A percentile compares a stretch with the other conserved stretches of the same genome.
These are phyloP conservation scores for Craterocephalus amniculus DNA, from an alignment of 2,797 vertebrate species.

Conservation along the genomic window DNA sequence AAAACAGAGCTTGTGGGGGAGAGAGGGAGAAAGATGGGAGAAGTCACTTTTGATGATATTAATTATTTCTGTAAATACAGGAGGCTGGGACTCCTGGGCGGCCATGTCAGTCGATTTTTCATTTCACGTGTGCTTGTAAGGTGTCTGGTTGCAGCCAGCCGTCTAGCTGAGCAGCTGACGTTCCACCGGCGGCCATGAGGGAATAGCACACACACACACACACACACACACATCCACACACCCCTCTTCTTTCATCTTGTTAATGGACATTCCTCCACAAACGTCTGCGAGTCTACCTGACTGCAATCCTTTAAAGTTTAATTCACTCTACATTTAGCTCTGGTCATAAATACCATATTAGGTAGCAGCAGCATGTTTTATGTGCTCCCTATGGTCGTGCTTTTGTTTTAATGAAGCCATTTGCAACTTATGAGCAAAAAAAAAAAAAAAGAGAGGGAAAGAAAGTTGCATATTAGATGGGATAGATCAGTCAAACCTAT, in stretches of 20 bases:
- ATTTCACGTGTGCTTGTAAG: slow-evolving; percentile 74
- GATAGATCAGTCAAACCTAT: slow-evolving; percentile 95
- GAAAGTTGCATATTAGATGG: slow-evolving; percentile 89
- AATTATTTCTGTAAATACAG: slow-evolving; percentile 75
- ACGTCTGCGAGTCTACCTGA: slow-evolving; percentile 95
- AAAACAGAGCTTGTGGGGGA: slow-evolving; percentile 3
- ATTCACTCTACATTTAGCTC: slow-evolving; percentile 98
- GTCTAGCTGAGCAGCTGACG: slow-evolving; percentile 73
- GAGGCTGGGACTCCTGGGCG: slow-evolving; percentile 53
- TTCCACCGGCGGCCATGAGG: slow-evolving; percentile 78
- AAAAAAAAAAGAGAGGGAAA: slow-evolving; percentile 77
- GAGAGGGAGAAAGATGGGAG: slow-evolving; percentile 8
- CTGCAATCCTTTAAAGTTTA: slow-evolving; percentile 98
- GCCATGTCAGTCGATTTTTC: slow-evolving; percentile 71
- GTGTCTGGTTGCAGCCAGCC: slow-evolving; percentile 79
- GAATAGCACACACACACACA: slow-evolving; percentile 66
- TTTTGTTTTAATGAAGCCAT: slow-evolving; percentile 99
- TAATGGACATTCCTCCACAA: slow-evolving; percentile 93
- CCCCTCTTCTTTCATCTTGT: slow-evolving; percentile 88
- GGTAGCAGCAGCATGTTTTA: slow-evolving; percentile 92
- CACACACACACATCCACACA: slow-evolving; percentile 37
- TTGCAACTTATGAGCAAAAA: slow-evolving; percentile 94
- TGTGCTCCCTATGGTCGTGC: slow-evolving; percentile 92
- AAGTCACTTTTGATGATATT: slow-evolving; percentile 59
- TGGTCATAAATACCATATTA: slow-evolving; percentile 99